Base-by-base conservation (phyloP, 2,113 vertebrate genomes). In the Cebus imitator region DNA sequence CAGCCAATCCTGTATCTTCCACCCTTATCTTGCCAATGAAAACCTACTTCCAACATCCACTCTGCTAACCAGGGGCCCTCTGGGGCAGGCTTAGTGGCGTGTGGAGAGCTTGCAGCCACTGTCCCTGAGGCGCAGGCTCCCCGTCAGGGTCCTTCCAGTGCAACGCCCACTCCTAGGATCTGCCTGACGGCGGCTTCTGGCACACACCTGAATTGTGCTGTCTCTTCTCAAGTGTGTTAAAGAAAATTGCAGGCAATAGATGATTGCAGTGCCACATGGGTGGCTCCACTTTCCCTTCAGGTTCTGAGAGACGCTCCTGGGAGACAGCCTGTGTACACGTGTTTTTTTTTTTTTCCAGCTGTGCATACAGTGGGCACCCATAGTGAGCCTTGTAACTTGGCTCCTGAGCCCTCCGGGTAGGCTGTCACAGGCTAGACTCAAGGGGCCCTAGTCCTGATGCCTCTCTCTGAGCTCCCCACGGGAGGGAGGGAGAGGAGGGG, bases 181-280 rank as follows among this genome's bases (percentile, higher is more conserved):
- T 32, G 37, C 27, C 6, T 20, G 8, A 64, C 5, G 32, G n/a
- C 6, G 6, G 20, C 35, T 35, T 75, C 40, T 37, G 57, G 40
- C 20, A 72, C 27, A 20, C 8, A 20, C 1, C 10, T 27, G 14
- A 7, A 48, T 8, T 0, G 6, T 2, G 5, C 14, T 40, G 2
- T 94, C 83, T 52, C 40, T 83, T 94, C 78, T 91, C 35, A 13
- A 43, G 50, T 32, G 35, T 12, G n/a, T 83, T 87, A 81, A 64
- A 72, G 64, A 30, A 32, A 40, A 0, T 55, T 32, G 16, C 11
- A 37, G n/a, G 37, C 66, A 14, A 5, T 35, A 6, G 7, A 30
- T 32, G 27, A 32, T 9, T 37, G 8, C 35, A 84, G 20, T 37
- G 57, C 43, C 72, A n/a, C 13, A 27, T 8, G 61, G 37, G 30